phyloP scores from a whole-genome alignment of 2,888 invertebrate species.

The Campopleginae sp. region DNA sequence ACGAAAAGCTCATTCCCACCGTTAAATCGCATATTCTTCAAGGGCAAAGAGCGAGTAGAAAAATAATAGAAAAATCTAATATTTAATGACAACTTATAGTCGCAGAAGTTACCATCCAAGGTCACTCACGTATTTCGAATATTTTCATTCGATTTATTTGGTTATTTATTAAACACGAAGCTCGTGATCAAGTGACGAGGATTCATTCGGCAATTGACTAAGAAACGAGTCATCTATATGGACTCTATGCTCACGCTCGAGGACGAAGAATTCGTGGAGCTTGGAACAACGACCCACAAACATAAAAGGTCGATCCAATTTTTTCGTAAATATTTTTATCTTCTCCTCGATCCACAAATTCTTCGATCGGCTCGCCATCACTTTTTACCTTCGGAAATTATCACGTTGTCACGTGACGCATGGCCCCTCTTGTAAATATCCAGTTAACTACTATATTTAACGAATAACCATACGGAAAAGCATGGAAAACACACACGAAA shows the following conservation, averaged over 20 bases:
- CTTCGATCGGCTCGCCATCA: slow-evolving; percentile 14
- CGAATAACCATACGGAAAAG: neutral
- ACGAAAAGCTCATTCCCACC: neutral
- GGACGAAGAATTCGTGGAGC: neutral
- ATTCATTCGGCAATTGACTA: neutral
- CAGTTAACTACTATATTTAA: slow-evolving; percentile 61
- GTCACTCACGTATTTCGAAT: neutral
- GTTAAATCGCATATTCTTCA: slow-evolving; percentile 5
- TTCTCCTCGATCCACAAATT: slow-evolving; percentile 5
- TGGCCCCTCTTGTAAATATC: slow-evolving; percentile 68
- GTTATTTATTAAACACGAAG: slow-evolving; percentile 11
- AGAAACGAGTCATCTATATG: neutral
- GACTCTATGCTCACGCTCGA: neutral
- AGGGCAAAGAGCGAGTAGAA: neutral
- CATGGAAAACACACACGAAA: neutral
- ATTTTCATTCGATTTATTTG: neutral
- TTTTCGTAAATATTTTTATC: slow-evolving; percentile 12
- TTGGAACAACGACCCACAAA: neutral
- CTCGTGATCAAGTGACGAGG: slow-evolving; percentile 10
- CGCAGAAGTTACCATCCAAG: slow-evolving; percentile 4
- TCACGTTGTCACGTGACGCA: slow-evolving; percentile 51
- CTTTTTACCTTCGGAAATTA: slow-evolving; percentile 13
- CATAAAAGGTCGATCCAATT: neutral
- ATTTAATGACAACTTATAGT: slow-evolving; percentile 2
- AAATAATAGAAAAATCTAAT: neutral